A percentile compares a stretch with the other conserved stretches of the same genome.
These are phyloP conservation scores for Myotis lucifugus DNA, from an alignment of 2,113 vertebrate genomes.

Conservation along the genomic window DNA sequence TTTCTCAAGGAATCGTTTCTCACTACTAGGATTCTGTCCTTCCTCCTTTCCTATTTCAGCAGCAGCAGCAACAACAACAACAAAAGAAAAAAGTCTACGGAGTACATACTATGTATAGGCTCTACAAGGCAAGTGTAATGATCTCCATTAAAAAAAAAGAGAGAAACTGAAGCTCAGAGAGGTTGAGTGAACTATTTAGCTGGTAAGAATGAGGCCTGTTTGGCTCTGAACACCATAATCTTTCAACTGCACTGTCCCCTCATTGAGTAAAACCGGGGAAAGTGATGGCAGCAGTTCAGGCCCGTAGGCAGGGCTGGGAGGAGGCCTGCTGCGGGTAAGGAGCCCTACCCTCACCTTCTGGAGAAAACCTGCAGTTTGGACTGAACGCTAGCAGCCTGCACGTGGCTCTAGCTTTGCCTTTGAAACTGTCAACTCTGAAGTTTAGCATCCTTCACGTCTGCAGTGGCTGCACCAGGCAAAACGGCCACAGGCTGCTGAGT, in stretches of 20 bases:
- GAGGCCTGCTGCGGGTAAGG: not conserved
- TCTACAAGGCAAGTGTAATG: not conserved
- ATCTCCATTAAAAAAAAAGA: not conserved
- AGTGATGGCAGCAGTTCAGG: no score
- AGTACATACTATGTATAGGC: not conserved
- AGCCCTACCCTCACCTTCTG: not conserved
- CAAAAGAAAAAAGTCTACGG: not conserved
- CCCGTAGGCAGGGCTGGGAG: not conserved
- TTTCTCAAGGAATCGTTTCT: conserved; percentile 2
- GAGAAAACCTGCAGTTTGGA: not conserved
- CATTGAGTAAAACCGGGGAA: not conserved
- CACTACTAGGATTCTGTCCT: not conserved
- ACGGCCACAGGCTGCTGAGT: not conserved
- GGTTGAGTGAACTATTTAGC: not conserved
- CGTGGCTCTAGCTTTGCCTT: not conserved
- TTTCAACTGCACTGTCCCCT: not conserved
- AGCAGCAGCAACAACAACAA: not conserved
- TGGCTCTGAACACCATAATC: not conserved
- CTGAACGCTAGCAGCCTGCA: not conserved
- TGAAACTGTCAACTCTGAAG: not conserved
- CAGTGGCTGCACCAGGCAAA: not conserved
- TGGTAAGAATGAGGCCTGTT: not conserved
- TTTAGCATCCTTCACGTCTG: not conserved
- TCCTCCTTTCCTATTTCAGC: not conserved
- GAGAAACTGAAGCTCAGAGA: not conserved